These are phyloP conservation scores for Raja brachyura DNA, from an alignment of 2,113 vertebrate species.

Conservation along the genomic window DNA sequence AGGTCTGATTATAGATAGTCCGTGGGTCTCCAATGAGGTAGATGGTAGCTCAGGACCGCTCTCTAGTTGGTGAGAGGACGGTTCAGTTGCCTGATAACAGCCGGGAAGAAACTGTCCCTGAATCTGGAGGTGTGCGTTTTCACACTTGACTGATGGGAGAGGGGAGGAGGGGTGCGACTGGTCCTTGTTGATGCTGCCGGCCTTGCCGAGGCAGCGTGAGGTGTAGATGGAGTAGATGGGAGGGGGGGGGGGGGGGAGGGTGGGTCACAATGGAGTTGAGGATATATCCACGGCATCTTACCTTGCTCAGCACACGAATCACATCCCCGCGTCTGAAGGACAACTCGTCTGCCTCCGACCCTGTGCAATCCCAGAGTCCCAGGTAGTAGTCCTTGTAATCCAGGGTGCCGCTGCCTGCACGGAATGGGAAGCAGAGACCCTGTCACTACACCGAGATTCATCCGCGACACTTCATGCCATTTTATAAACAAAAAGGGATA, in stretches of 20 bases:
- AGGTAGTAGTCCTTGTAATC: constrained; percentile 79
- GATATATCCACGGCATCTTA: constrained; percentile 47
- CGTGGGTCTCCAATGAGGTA: no score
- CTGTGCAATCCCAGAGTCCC: constrained; percentile 80
- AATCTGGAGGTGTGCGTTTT: no score
- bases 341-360: constrained; percentile 76
- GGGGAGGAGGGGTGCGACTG: no score
- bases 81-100: no score
- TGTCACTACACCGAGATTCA: not conserved
- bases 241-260: constrained; percentile 27
- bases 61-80: no score
- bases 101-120: no score
- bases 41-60: no score
- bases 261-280: not conserved
- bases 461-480: not conserved
- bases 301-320: constrained; percentile 89
- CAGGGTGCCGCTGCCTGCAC: not conserved
- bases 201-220: not conserved
- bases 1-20: no score
- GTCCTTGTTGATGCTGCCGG: no score
- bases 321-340: constrained; percentile 81
- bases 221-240: constrained; percentile 42
- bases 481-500: constrained; percentile 12
- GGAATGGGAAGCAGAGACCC: not conserved
- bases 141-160: no score